These are phyloP conservation scores for Leucoraja ocellata DNA, from an alignment of 2,797 vertebrate species.

Conservation along the genomic window DNA sequence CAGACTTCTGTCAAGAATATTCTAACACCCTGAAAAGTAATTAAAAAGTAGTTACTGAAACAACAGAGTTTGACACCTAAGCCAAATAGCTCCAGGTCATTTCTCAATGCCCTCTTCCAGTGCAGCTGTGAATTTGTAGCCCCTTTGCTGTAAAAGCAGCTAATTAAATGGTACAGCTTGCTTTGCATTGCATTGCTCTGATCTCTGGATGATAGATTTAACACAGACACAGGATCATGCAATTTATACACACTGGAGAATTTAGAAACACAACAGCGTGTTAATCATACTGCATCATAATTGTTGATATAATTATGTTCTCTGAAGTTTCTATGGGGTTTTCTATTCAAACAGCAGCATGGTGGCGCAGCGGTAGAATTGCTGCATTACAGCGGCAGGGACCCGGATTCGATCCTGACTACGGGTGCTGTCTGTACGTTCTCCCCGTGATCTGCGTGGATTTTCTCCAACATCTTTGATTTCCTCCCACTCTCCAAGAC, in stretches of 20 bases:
- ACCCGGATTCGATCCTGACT: no score
- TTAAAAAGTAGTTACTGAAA: not conserved
- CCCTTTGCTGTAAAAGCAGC: not conserved
- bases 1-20: not conserved
- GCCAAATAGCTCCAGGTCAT: not conserved
- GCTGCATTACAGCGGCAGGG: no score
- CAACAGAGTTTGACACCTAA: not conserved
- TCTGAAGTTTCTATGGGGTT: not conserved
- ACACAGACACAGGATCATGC: not conserved
- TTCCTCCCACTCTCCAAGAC: no score
- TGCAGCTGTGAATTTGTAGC: slow-evolving; percentile 18
- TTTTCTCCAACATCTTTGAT: no score
- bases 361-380: no score
- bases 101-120: not conserved
- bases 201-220: slow-evolving; percentile 14
- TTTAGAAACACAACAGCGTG: not conserved
- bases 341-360: not conserved
- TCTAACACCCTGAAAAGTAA: not conserved
- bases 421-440: no score
- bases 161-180: not conserved
- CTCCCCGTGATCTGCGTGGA: no score
- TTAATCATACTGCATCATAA: not conserved
- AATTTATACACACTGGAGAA: not conserved
- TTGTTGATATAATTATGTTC: not conserved
- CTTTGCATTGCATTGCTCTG: not conserved